Conservation (phyloP, 1,140 invertebrate species). For the Danaus plexippus region DNA sequence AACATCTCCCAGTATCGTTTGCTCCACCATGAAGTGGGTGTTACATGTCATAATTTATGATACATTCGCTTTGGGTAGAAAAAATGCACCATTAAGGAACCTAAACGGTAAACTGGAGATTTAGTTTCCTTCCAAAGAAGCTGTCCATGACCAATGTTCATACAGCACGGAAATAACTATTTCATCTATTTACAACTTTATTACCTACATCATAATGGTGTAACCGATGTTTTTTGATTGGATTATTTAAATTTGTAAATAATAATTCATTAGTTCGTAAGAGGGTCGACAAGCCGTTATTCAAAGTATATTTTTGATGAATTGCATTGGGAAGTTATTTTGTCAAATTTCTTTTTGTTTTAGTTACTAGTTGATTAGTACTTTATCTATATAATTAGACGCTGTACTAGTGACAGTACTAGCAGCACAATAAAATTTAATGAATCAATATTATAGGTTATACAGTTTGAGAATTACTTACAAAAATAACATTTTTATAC, state of each 20-base stretch:
- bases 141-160: slow-evolving; percentile 19
- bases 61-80: slow-evolving; percentile 42
- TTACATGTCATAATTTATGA: slow-evolving; percentile 61
- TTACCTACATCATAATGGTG: slow-evolving; percentile 4
- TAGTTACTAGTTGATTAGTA: no score
- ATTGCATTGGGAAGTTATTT: slow-evolving; percentile 52
- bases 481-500: no score
- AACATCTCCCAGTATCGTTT: slow-evolving; percentile 31
- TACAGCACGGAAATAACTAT: no score
- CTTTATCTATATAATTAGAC: no score
- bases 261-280: slow-evolving; percentile 50
- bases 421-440: no score
- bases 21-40: slow-evolving; percentile 41
- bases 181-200: slow-evolving; percentile 23
- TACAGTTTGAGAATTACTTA: no score
- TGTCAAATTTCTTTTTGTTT: slow-evolving; percentile 22
- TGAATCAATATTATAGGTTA: no score
- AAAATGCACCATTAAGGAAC: slow-evolving; percentile 53
- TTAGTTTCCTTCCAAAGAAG: slow-evolving; percentile 50
- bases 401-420: no score
- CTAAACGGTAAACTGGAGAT: slow-evolving; percentile 60
- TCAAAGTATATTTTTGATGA: slow-evolving; percentile 50
- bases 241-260: slow-evolving; percentile 15
- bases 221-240: slow-evolving; percentile 7
- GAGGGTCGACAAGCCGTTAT: slow-evolving; percentile 40